These are phyloP conservation scores for Myotis pilosus DNA, from an alignment of 2,797 vertebrate genomes.

Conservation along the genomic window DNA sequence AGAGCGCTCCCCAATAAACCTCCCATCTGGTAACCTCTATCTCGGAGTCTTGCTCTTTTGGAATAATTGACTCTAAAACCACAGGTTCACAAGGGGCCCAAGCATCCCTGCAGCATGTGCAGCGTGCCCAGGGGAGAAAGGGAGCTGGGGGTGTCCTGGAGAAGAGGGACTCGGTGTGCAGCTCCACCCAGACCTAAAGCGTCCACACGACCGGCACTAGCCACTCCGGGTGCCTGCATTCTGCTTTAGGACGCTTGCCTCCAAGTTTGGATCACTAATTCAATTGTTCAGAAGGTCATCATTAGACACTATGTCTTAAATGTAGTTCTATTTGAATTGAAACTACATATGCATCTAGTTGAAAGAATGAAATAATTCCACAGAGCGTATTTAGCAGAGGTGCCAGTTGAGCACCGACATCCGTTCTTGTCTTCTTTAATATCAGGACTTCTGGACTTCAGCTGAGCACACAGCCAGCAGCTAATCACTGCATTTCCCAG, in stretches of 20 bases:
- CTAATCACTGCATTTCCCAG: background rate
- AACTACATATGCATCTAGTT: background rate
- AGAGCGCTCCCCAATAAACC: background rate
- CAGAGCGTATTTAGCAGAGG: background rate
- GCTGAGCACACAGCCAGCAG: background rate
- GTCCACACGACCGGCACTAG: rapidly evolving
- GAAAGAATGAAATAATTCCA: slow-evolving; percentile 18
- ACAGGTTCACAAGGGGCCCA: background rate
- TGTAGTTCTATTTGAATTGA: background rate
- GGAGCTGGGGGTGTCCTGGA: background rate
- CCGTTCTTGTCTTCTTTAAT: background rate
- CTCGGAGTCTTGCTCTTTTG: background rate
- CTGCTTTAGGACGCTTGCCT: background rate
- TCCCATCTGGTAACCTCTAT: background rate
- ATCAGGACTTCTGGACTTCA: background rate
- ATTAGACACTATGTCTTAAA: background rate
- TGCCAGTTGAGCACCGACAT: background rate
- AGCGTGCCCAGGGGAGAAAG: background rate
- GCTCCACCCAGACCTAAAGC: too few relatives aligned
- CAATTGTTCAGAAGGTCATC: background rate
- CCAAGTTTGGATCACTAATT: background rate
- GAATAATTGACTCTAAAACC: background rate
- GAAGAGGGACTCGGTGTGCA: too few relatives aligned
- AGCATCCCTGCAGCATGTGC: background rate
- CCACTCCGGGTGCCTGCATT: background rate